A percentile compares a stretch with the other conserved stretches of the same genome.
These are phyloP conservation scores for Anguilla pacifica DNA, from an alignment of 2,797 vertebrate species.

Conservation along the genomic window DNA sequence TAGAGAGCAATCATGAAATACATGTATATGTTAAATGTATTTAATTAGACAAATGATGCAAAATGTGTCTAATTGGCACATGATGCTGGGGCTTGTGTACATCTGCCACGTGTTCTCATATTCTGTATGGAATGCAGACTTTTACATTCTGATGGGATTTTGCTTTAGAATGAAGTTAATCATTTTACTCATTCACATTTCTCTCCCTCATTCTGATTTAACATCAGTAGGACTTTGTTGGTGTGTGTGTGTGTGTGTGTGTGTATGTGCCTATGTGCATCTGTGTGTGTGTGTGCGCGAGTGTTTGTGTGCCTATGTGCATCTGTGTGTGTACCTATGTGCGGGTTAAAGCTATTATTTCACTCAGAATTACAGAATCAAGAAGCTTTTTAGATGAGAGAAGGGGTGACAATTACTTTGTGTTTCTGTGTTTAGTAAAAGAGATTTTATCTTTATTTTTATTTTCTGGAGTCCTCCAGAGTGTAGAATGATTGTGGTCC, in stretches of 20 bases:
- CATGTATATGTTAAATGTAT: background rate
- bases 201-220: background rate
- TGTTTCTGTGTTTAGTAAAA: background rate
- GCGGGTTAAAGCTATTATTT: background rate
- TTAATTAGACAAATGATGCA: background rate
- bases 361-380: background rate
- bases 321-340: no score
- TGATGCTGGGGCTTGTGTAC: background rate
- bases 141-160: background rate
- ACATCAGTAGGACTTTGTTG: background rate
- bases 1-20: background rate
- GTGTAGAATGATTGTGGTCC: constrained; percentile 51
- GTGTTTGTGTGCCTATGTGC: no score
- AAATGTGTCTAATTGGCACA: background rate
- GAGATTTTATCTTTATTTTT: constrained; percentile 15
- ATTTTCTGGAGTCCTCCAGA: constrained; percentile 48
- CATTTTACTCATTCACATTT: background rate
- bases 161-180: background rate
- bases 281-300: no score
- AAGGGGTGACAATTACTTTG: background rate
- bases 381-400: background rate
- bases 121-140: background rate
- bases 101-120: background rate
- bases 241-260: background rate
- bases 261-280: no score